Evolutionary conservation across 2,797 vertebrate genomes (phyloP).

Genomic region (Amphiprion clarkii): DNA sequence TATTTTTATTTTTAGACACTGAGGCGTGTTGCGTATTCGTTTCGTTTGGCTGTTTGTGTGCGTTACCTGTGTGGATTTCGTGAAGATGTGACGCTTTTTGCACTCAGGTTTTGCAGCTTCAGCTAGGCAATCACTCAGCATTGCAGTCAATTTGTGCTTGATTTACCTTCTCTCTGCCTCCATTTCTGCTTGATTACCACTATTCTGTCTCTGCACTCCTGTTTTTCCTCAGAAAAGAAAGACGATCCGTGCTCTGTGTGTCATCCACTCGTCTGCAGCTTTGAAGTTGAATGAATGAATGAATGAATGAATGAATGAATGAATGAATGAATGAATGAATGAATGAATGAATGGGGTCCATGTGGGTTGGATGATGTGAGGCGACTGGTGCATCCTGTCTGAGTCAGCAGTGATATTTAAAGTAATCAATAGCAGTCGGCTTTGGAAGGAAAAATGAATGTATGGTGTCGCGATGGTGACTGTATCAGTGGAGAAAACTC

Average conservation of each 20-base stretch:
- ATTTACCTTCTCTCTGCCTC: conserved; percentile 54
- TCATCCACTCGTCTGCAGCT: conserved; percentile 37
- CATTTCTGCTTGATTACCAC: conserved; percentile 58
- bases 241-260: conserved; percentile 30
- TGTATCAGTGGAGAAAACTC: not conserved
- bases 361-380: conserved; percentile 37
- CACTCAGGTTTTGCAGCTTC: conserved; percentile 53
- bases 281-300: conserved; percentile 18
- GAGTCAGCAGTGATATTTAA: conserved; percentile 58
- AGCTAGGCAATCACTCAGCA: conserved; percentile 51
- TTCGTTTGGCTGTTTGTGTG: conserved; percentile 37
- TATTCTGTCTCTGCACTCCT: conserved; percentile 35
- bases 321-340: not conserved
- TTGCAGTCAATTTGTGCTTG: conserved; percentile 62
- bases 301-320: too few species aligned
- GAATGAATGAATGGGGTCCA: conserved; percentile 38
- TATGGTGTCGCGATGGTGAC: not conserved
- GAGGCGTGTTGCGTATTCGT: conserved; percentile 38
- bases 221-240: conserved; percentile 17
- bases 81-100: conserved; percentile 50
- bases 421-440: conserved; percentile 56
- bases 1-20: conserved; percentile 51
- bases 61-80: conserved; percentile 31
- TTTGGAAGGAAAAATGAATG: conserved; percentile 32
- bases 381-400: conserved; percentile 32